These are phyloP conservation scores for Alectura lathami DNA, from an alignment of 2,113 vertebrate genomes.

Conservation along the genomic window DNA sequence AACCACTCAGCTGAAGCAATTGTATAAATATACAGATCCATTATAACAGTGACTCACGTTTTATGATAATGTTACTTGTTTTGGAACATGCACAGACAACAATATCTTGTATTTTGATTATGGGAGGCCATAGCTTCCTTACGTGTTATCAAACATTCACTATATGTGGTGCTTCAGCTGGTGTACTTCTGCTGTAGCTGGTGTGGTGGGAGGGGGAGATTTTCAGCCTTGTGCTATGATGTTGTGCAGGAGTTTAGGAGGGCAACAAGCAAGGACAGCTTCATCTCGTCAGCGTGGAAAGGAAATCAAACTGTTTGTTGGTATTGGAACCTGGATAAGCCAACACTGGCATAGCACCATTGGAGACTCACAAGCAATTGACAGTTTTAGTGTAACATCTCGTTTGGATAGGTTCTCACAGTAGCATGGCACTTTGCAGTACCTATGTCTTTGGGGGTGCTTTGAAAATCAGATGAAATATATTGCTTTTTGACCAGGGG, in stretches of 20 bases:
- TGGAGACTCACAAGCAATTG: not conserved
- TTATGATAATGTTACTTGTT: slow-evolving; percentile 27
- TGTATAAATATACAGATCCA: slow-evolving; percentile 7
- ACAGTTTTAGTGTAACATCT: not conserved
- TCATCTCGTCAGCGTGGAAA: not conserved
- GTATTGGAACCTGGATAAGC: not conserved
- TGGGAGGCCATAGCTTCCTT: not conserved
- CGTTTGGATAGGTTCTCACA: not conserved
- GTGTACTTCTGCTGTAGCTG: not conserved
- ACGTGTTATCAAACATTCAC: not conserved
- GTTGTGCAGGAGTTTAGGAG: not conserved
- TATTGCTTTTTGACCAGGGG: not conserved
- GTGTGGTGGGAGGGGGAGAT: not conserved
- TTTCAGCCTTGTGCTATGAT: not conserved
- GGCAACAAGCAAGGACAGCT: not conserved
- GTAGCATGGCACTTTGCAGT: not conserved
- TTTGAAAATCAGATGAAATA: not conserved
- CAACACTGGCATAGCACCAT: not conserved
- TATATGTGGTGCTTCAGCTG: not conserved
- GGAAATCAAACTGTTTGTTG: not conserved
- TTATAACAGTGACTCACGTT: not conserved
- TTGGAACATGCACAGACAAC: not conserved
- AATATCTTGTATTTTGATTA: not conserved
- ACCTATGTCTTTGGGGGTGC: not conserved
- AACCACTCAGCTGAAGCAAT: not conserved